phyloP scores from a whole-genome alignment of 2,888 invertebrate species.

The Xestia c-nigrum region DNA sequence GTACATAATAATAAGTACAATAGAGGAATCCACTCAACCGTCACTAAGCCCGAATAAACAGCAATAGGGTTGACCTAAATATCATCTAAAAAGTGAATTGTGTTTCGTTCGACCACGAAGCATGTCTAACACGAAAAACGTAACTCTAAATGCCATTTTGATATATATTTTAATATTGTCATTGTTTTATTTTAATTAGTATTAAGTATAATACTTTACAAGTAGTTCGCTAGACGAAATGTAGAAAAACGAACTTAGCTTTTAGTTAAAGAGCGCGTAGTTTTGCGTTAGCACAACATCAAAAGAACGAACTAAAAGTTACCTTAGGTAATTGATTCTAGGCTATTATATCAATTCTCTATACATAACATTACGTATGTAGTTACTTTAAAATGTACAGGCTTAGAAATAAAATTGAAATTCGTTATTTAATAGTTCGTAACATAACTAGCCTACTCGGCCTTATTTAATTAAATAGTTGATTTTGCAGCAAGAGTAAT shows the following conservation, averaged over 20 bases:
- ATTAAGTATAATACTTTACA: slow-evolving; percentile 84
- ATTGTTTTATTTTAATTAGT: slow-evolving; percentile 87
- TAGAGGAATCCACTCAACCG: slow-evolving; percentile 63
- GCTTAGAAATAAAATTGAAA: slow-evolving; percentile 78
- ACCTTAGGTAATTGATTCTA: slow-evolving; percentile 75
- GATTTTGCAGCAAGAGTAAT: slow-evolving; percentile 63
- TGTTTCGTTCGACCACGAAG: slow-evolving; percentile 82
- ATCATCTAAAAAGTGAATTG: slow-evolving; percentile 75
- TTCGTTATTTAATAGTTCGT: slow-evolving; percentile 77
- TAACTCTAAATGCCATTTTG: slow-evolving; percentile 86
- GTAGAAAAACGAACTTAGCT: slow-evolving; percentile 80
- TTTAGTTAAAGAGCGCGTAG: slow-evolving; percentile 70
- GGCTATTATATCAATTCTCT: slow-evolving; percentile 69
- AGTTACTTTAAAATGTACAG: slow-evolving; percentile 76
- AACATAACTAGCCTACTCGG: slow-evolving; percentile 70
- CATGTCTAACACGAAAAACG: slow-evolving; percentile 85
- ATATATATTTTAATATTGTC: slow-evolving; percentile 90
- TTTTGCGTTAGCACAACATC: slow-evolving; percentile 73
- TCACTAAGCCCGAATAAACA: slow-evolving; percentile 72
- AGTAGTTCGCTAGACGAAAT: slow-evolving; percentile 82
- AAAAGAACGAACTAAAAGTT: slow-evolving; percentile 70
- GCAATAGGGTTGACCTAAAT: slow-evolving; percentile 76
- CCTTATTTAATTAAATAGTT: slow-evolving; percentile 57
- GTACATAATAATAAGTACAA: slow-evolving; percentile 69
- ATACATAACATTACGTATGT: slow-evolving; percentile 74